Base-by-base conservation (phyloP, 35 echinoderm and acorn worm genomes). In the Strongylocentrotus purpuratus region DNA sequence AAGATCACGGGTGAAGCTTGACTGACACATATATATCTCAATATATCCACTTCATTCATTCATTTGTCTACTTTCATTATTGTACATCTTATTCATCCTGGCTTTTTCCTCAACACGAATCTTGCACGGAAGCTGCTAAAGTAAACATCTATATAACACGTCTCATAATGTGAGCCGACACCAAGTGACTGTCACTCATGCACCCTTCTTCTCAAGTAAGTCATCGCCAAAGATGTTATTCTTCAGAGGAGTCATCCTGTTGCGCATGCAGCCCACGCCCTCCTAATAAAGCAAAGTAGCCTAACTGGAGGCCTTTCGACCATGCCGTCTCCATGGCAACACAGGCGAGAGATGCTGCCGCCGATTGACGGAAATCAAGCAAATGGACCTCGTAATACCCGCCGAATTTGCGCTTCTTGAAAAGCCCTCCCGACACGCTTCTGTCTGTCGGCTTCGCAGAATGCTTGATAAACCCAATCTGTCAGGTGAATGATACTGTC, bases 381-480 rank as follows among this genome's bases (percentile, higher is more conserved):
- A 89, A 89, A 89, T 89, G 87, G 87, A 89, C 87, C 87, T 46
- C 87, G 87, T 89, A 89, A 89, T 89, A 89, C 87, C 87, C 87
- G 87, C 45, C 20, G 87, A 45, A 89, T 89, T 89, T 89, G 87
- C 87, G 33, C 87, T 89, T 41, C 87, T 78, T 78, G 65, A 78
- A 78, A 78, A 22, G 65, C 65, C 65, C 65, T 78, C 87, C 45
- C 87, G 32, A 46, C 33, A 89, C 87, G 87, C 87, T 46, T 89
- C 87, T 46, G 87, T 89, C 45, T 41, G 87, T 33, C 13, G 87
- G 87, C 32, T 89, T 33, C 5, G 33, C 33, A 25, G 87, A 15
- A 46, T 20, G 20, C 87, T 17, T 89, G 87, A 89, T 89, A 89
- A 89, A 46, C 32, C 87, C 33, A 22, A 46, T 89, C 87, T 45